Percentiles rank a stretch among this genome's conserved stretches.
Conservation (phyloP, 2,113 vertebrate genomes). For the Hoplias malabaricus region DNA sequence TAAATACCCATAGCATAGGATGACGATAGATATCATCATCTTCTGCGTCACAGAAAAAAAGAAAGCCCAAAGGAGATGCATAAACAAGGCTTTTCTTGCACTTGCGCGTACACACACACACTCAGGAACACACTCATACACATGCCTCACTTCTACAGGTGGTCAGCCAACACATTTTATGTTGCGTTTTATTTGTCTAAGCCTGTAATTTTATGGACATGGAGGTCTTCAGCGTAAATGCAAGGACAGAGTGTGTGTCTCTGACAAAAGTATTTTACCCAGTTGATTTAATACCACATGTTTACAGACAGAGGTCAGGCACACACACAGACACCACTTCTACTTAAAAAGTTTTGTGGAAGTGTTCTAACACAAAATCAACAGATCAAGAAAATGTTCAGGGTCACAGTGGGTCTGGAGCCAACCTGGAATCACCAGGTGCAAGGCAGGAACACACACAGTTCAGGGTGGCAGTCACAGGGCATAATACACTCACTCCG, state of each 20-base stretch:
- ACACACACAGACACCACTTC: not conserved
- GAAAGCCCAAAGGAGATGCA: not conserved
- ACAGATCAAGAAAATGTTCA: too few relatives aligned
- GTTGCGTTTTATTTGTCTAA: slow-evolving; percentile 6
- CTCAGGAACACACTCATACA: slow-evolving; percentile 1
- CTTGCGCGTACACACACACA: not conserved
- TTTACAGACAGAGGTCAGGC: not conserved
- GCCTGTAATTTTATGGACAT: slow-evolving; percentile 24
- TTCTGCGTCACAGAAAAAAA: not conserved
- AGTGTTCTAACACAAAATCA: not conserved
- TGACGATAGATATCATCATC: not conserved
- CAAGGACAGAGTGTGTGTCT: not conserved
- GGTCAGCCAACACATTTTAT: slow-evolving; percentile 18
- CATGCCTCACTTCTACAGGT: slow-evolving; percentile 20
- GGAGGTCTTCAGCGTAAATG: not conserved
- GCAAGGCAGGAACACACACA: too few relatives aligned
- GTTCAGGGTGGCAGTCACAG: too few relatives aligned
- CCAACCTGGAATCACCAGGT: too few relatives aligned
- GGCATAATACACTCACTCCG: too few relatives aligned
- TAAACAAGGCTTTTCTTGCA: not conserved
- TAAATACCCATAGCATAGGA: not conserved
- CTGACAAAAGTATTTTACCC: too few relatives aligned
- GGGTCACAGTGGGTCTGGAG: too few relatives aligned
- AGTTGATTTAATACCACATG: slow-evolving; percentile 23
- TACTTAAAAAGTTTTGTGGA: too few relatives aligned